phyloP scores from a whole-genome alignment of 2,797 vertebrate species.

The Centroberyx gerrardi region DNA sequence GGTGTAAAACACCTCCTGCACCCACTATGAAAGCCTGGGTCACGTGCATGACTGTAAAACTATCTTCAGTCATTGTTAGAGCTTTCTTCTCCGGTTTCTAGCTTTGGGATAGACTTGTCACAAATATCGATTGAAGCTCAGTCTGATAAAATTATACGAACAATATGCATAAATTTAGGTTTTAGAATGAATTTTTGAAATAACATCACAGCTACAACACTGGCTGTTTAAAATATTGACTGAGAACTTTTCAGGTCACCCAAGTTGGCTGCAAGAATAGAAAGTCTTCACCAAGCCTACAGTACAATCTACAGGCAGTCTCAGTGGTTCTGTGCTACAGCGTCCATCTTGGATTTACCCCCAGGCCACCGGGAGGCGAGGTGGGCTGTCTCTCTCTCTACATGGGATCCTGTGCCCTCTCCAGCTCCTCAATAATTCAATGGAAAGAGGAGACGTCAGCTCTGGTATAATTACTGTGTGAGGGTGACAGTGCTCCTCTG shows the following conservation, averaged over 20 bases:
- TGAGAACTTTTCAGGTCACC: conserved; percentile 3
- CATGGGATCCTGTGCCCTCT: conserved; percentile 75
- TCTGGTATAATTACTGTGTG: conserved; percentile 84
- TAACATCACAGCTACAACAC: not conserved
- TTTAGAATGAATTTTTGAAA: not conserved
- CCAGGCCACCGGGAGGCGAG: conserved; percentile 50
- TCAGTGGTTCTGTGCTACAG: conserved; percentile 34
- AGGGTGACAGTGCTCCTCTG: conserved; percentile 78
- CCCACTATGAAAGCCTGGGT: too few relatives aligned
- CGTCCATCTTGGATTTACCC: conserved; percentile 62
- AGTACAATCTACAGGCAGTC: conserved; percentile 26
- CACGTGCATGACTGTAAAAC: too few relatives aligned
- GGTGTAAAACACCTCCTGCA: too few relatives aligned
- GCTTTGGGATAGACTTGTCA: not conserved
- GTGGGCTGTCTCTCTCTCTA: conserved; percentile 63
- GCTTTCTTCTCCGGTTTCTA: not conserved
- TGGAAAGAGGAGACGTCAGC: conserved; percentile 82
- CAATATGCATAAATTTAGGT: too few relatives aligned
- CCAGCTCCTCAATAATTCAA: conserved; percentile 85
- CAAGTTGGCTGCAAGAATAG: conserved; percentile 11
- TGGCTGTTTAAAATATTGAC: not conserved
- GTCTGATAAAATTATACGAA: too few relatives aligned
- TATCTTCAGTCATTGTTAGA: too few relatives aligned
- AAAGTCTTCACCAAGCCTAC: conserved; percentile 17
- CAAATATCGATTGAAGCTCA: not conserved